A percentile compares a stretch with the other conserved stretches of the same genome.
phyloP scores from a whole-genome alignment of 1,140 invertebrate genomes.

The Manduca sexta region DNA sequence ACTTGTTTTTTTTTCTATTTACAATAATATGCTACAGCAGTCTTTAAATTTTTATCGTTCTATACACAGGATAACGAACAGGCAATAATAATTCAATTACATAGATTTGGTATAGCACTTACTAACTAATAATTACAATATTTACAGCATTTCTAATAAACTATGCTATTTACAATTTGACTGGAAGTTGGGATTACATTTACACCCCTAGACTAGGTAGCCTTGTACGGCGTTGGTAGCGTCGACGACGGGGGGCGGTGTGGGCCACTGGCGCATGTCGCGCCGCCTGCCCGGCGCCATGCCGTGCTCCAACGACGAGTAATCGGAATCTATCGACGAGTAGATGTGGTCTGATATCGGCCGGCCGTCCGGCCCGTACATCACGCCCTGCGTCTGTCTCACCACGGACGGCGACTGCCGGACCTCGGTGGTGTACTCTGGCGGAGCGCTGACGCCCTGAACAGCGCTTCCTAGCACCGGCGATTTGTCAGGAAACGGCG shows the following conservation, averaged over 20 bases:
- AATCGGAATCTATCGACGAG: constrained; percentile 90
- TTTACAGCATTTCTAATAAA: constrained; percentile 47
- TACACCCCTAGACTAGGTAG: constrained; percentile 64
- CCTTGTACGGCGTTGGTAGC: constrained; percentile 64
- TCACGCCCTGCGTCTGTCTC: constrained; percentile 63
- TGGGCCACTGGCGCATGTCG: constrained; percentile 62
- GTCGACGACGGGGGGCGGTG: constrained; percentile 58
- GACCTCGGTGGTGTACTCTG: constrained; percentile 64
- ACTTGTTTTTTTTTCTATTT: constrained; percentile 65
- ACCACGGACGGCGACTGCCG: constrained; percentile 66
- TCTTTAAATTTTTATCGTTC: constrained; percentile 71
- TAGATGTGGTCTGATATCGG: constrained; percentile 90
- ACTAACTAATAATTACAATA: constrained; percentile 67
- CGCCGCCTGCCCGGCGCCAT: constrained; percentile 63
- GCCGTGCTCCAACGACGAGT: constrained; percentile 73
- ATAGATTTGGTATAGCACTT: constrained; percentile 72
- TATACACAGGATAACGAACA: constrained; percentile 71
- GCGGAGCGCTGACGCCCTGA: constrained; percentile 70
- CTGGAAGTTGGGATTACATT: constrained; percentile 58
- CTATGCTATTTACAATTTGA: constrained; percentile 61
- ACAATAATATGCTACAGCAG: constrained; percentile 71
- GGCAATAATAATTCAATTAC: constrained; percentile 67
- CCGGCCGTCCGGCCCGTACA: constrained; percentile 71
- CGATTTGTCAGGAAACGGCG: constrained; percentile 67
- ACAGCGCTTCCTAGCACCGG: constrained; percentile 61